phyloP scores from a whole-genome alignment of 37 sponge, comb jelly and placozoan genomes.

The Aplysina aerophoba region DNA sequence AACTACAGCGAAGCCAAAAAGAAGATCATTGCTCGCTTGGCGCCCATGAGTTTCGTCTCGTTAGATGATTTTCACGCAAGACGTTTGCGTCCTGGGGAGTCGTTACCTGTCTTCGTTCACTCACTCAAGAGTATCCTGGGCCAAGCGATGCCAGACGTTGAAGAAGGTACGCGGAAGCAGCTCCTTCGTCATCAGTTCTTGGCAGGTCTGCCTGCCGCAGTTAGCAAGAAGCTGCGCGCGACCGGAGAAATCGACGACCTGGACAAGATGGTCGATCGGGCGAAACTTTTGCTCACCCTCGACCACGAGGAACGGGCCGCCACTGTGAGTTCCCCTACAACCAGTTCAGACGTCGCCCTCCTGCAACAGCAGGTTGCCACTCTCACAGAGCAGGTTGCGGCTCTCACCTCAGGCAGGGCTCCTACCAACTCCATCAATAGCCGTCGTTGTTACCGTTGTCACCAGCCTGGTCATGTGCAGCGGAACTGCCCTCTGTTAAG shows the following conservation, averaged over 20 bases:
- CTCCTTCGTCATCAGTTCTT: constrained; percentile 61
- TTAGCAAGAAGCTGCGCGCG: constrained; percentile 42
- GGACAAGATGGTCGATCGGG: constrained; percentile 22
- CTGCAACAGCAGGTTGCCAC: background rate
- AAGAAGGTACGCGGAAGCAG: constrained; percentile 30
- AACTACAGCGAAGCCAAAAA: constrained; percentile 9
- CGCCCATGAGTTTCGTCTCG: constrained; percentile 29
- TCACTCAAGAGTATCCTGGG: constrained; percentile 50
- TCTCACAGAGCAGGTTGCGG: constrained; percentile 21
- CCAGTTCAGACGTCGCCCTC: background rate
- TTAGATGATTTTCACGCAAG: constrained; percentile 51
- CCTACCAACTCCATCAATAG: background rate
- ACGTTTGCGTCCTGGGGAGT: constrained; percentile 36
- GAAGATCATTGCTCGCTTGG: constrained; percentile 15
- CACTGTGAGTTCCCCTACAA: too few species aligned
- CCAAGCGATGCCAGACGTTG: constrained; percentile 67
- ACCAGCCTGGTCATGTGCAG: too few species aligned
- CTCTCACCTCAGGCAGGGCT: background rate
- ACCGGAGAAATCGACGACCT: constrained; percentile 33
- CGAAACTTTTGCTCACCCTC: background rate
- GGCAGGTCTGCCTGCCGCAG: constrained; percentile 39
- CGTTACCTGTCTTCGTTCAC: constrained; percentile 54
- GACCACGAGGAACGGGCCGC: too few species aligned
- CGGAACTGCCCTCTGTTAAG: too few species aligned
- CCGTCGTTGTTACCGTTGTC: background rate